Base-by-base conservation (phyloP, 2,113 vertebrate genomes). In the Hiodon alosoides region DNA sequence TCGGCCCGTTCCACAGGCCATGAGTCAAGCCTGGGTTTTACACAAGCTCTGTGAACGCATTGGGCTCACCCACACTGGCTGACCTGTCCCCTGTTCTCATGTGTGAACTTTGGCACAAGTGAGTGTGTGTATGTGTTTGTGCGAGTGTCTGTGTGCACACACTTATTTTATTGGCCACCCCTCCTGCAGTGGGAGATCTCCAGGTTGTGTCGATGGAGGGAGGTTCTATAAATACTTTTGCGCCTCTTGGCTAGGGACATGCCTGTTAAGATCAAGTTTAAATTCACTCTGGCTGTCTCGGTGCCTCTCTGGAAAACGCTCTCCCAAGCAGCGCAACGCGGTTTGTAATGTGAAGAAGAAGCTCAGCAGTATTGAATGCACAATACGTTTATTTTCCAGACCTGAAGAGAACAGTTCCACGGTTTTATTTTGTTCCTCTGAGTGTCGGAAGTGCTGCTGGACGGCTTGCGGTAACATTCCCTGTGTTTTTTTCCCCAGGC, bases 251-350 rank as follows among this genome's bases (percentile, higher is more conserved):
- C 86, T 54, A 85, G 78, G 85, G 90, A 89, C 87, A 88, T 89
- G 90, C 88, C 89, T 91, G 85, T 90, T 90, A 89, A 90, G 84
- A 90, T 91, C 86, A 90, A 87, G 86, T 90, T 88, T 85, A 87
- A 87, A 87, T 88, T 87, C 86, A 88, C 86, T 86, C 86, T 87
- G 86, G 83, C 89, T 88, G 89, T 89, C 87, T 82, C 84, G 84
- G 86, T 89, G 88, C 86, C 85, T 89, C 81, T 84, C 85, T 76
- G 58, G 82, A 86, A 87, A 85, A 70, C 84, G 87, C 81, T 89
- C 87, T 90, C 62, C 75, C 83, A 90, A 1, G 89, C 87, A 81
- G 81, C 80, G 85, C 83, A 84, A 79, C 48, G 74, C 78, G 83
- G 83, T 85, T 78, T 81, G 31, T 81, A 86, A 84, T 89, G 83